Evolutionary conservation across 2,797 vertebrate genomes (phyloP).

Genomic region (Pristis pectinata): DNA sequence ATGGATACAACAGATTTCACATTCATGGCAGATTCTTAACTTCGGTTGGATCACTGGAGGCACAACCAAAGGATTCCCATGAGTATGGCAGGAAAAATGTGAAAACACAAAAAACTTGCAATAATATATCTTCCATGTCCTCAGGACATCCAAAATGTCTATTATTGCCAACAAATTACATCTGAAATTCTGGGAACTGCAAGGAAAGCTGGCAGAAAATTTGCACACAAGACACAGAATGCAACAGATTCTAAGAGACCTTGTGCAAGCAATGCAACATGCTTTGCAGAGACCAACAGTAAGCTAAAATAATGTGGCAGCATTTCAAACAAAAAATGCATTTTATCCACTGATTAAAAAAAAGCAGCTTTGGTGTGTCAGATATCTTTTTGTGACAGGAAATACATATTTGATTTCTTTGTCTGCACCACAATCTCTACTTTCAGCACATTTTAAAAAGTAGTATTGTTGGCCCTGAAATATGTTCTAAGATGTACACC

Average conservation of each 20-base stretch:
- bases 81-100: not conserved
- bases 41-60: not conserved
- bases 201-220: not conserved
- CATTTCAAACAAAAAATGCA: not conserved
- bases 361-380: not conserved
- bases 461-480: not conserved
- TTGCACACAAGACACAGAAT: not conserved
- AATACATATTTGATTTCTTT: not conserved
- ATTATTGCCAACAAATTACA: not conserved
- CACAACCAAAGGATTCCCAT: not conserved
- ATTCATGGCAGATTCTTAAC: not conserved
- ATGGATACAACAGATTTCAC: not conserved
- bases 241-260: not conserved
- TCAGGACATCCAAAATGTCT: not conserved
- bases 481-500: not conserved
- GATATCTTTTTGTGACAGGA: not conserved
- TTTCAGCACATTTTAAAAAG: not conserved
- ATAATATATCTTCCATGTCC: not conserved
- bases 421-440: not conserved
- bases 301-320: not conserved
- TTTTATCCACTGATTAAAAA: not conserved
- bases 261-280: not conserved
- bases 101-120: not conserved
- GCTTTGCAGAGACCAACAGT: not conserved
- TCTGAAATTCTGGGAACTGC: not conserved